Percentiles rank a stretch among this genome's conserved stretches.
Evolutionary conservation across 2,113 vertebrate genomes (phyloP).

Genomic region (Apteryx mantelli): DNA sequence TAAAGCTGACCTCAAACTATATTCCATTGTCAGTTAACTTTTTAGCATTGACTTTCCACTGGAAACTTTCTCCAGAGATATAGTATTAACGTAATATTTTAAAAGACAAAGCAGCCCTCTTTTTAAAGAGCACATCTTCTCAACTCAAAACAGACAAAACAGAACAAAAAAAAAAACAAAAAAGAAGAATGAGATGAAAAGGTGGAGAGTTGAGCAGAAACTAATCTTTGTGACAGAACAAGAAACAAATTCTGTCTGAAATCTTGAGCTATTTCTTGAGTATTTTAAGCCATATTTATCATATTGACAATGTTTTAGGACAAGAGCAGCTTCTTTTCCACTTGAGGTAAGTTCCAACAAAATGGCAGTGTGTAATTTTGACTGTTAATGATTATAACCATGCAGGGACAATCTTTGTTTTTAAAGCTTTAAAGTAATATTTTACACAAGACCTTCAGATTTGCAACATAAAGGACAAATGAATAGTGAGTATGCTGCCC

Average conservation of each 20-base stretch:
- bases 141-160: background rate
- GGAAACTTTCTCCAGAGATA: background rate
- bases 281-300: background rate
- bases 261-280: background rate
- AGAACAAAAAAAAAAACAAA: background rate
- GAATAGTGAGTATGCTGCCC: background rate
- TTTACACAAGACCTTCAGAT: background rate
- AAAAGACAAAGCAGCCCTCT: background rate
- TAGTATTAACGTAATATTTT: background rate
- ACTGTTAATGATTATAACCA: background rate
- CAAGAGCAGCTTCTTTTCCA: background rate
- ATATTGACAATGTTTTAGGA: background rate
- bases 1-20: background rate
- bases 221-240: background rate
- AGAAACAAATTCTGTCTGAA: background rate
- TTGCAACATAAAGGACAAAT: background rate
- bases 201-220: background rate
- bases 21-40: background rate
- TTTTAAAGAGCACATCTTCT: background rate
- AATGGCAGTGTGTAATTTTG: background rate
- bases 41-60: background rate
- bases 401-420: background rate
- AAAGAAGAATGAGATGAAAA: background rate
- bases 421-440: background rate
- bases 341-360: background rate